Percentiles rank a stretch among this genome's conserved stretches.
phyloP scores from a whole-genome alignment of 1,140 invertebrate genomes.

The Brachionus rubens region DNA sequence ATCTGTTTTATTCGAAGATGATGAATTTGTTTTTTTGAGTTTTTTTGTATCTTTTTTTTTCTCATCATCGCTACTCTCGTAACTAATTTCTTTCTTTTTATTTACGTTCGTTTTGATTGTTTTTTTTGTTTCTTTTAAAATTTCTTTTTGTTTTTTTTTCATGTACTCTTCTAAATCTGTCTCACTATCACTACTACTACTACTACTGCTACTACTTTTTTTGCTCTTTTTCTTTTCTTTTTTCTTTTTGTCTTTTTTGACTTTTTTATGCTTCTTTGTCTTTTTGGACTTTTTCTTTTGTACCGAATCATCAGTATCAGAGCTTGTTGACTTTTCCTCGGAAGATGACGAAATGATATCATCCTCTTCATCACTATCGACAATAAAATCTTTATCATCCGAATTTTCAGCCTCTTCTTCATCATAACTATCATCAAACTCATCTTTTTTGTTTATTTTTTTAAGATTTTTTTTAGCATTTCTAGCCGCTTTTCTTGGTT shows the following conservation, averaged over 20 bases:
- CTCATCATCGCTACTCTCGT: neutral
- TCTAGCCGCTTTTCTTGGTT: conserved; percentile 34
- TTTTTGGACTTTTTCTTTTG: conserved; percentile 13
- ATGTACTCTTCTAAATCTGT: conserved; percentile 39
- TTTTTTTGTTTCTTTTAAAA: neutral
- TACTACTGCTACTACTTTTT: neutral
- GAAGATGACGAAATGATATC: neutral
- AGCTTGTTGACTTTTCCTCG: neutral
- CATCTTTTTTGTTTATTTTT: neutral
- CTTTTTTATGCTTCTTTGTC: neutral
- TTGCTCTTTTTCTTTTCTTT: conserved; percentile 8
- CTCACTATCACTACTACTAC: neutral
- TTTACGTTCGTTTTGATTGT: neutral
- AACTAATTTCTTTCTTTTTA: neutral
- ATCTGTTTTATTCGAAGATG: conserved; percentile 16
- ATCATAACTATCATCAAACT: conserved; percentile 29
- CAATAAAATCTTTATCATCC: conserved; percentile 46
- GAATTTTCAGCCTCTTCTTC: conserved; percentile 45
- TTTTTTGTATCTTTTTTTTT: conserved; percentile 9
- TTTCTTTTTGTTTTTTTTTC: conserved; percentile 14
- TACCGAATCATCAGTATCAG: conserved; percentile 5
- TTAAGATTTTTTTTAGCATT: conserved; percentile 24
- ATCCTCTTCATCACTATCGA: conserved; percentile 5
- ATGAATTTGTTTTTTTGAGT: conserved; percentile 8
- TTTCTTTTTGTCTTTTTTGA: neutral